Percentiles rank a stretch among this genome's conserved stretches.
Evolutionary conservation across 2,797 vertebrate species (phyloP).

Genomic region (Lepilemur septentrionalis): DNA sequence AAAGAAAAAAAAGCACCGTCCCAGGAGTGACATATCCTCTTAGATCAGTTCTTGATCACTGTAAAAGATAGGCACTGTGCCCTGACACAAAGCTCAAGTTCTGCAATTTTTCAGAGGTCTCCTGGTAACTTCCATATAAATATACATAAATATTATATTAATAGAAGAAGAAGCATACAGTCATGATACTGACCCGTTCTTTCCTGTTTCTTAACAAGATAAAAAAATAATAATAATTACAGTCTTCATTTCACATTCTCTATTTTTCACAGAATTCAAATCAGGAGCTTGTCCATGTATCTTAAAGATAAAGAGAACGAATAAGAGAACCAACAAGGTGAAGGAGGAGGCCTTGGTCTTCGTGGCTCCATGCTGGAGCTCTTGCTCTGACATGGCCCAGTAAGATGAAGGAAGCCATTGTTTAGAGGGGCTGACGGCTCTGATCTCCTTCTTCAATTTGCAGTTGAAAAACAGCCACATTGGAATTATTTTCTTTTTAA

Average conservation of each 20-base stretch:
- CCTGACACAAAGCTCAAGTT: not conserved
- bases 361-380: not conserved
- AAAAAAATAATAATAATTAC: not conserved
- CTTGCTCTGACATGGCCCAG: not conserved
- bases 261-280: not conserved
- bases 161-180: not conserved
- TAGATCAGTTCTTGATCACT: not conserved
- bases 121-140: not conserved
- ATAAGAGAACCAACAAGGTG: not conserved
- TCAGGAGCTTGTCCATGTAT: not conserved
- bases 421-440: not conserved
- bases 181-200: not conserved
- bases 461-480: not conserved
- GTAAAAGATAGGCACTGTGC: not conserved
- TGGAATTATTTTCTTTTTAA: not conserved
- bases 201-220: not conserved
- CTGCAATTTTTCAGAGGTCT: not conserved
- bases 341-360: not conserved
- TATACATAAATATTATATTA: not conserved
- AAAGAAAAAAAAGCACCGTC: not conserved
- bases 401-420: not conserved
- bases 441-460: not conserved
- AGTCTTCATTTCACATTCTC: not conserved
- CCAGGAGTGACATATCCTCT: not conserved
- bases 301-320: not conserved